Percentiles rank a stretch among this genome's conserved stretches.
Evolutionary conservation across 2,888 invertebrate species (phyloP).

Genomic region (Yponomeuta plumbellus): DNA sequence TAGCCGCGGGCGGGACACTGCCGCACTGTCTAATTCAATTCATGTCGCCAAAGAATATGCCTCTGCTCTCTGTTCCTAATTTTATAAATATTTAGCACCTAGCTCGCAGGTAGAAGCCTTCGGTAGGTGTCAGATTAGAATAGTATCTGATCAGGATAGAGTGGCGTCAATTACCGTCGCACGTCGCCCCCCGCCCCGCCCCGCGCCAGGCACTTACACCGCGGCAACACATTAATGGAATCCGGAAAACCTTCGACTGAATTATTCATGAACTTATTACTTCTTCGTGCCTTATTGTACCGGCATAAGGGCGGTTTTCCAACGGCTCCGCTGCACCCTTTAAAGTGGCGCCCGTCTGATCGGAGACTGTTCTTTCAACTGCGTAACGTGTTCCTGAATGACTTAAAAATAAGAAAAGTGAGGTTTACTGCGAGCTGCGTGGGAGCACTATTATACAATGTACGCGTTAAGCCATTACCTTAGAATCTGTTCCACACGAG

Average conservation of each 20-base stretch:
- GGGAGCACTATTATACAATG: background rate
- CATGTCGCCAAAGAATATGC: background rate
- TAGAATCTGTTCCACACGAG: background rate
- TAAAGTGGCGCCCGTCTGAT: background rate
- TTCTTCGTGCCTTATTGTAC: background rate
- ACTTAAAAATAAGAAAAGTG: background rate
- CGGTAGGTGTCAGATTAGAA: background rate
- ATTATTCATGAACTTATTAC: conserved; percentile 16
- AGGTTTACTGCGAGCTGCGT: background rate
- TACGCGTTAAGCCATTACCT: background rate
- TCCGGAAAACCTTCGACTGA: conserved; percentile 16
- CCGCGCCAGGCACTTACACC: background rate
- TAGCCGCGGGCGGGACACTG: background rate
- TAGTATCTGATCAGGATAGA: background rate
- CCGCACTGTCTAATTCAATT: background rate
- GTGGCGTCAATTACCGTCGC: background rate
- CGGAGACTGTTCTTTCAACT: conserved; percentile 1
- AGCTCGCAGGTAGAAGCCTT: background rate
- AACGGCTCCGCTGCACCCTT: background rate
- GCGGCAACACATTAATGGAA: conserved; percentile 15
- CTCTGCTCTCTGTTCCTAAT: background rate
- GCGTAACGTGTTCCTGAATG: conserved; percentile 1
- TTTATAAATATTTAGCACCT: background rate
- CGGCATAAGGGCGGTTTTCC: background rate
- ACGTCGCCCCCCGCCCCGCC: background rate